phyloP scores from a whole-genome alignment of 2,797 vertebrate genomes.

The Danio jaintianensis region DNA sequence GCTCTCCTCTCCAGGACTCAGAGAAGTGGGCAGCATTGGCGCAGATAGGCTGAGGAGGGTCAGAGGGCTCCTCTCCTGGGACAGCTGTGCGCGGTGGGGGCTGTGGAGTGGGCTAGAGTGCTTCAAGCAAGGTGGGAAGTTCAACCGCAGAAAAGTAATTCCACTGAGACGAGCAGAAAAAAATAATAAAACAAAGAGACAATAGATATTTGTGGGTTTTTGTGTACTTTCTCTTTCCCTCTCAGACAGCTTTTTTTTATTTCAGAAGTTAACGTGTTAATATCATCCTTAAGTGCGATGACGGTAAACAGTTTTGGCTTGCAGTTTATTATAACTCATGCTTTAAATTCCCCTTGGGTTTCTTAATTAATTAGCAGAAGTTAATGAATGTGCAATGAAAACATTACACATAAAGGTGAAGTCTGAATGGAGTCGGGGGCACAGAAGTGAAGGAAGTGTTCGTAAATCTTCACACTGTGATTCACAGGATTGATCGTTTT shows the following conservation, averaged over 20 bases:
- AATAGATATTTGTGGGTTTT: conserved; percentile 47
- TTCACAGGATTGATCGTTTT: background rate
- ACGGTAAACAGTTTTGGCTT: conserved; percentile 22
- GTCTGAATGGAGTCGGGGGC: background rate
- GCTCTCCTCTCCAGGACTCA: conserved; percentile 52
- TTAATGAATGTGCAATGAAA: conserved; percentile 28
- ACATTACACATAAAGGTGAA: conserved; percentile 1
- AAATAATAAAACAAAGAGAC: conserved; percentile 35
- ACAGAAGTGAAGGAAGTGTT: background rate
- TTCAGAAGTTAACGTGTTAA: conserved; percentile 24
- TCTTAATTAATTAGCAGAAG: conserved; percentile 23
- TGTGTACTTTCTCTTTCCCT: background rate
- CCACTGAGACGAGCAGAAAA: conserved; percentile 45
- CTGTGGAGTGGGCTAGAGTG: conserved; percentile 59
- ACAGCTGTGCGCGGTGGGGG: conserved; percentile 58
- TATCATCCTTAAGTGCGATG: background rate
- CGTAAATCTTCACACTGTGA: background rate
- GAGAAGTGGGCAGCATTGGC: conserved; percentile 58
- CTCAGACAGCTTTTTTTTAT: background rate
- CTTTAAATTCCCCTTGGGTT: background rate
- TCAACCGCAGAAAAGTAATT: conserved; percentile 54
- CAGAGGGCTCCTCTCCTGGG: conserved; percentile 60
- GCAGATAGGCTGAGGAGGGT: conserved; percentile 56
- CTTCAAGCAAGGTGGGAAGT: conserved; percentile 62
- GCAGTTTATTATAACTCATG: background rate